phyloP scores from a whole-genome alignment of 2,888 invertebrate genomes.

The Spisula subtruncata region DNA sequence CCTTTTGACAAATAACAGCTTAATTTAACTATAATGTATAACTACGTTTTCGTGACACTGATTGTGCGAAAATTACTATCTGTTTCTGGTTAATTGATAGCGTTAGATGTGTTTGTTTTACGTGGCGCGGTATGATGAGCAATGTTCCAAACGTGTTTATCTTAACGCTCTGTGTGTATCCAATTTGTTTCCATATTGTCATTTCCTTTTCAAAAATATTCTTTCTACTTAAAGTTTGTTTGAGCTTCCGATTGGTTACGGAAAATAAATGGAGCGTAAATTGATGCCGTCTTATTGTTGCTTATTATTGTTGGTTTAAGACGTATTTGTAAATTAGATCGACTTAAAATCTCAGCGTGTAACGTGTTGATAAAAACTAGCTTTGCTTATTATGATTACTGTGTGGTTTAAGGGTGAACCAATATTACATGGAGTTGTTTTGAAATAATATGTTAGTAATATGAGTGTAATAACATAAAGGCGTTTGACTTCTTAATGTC shows the following conservation, averaged over 20 bases:
- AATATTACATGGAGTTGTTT: not conserved
- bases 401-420: not conserved
- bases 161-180: constrained; percentile 36
- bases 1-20: not conserved
- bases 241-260: constrained; percentile 48
- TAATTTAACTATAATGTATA: constrained; percentile 23
- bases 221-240: constrained; percentile 48
- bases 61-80: constrained; percentile 36
- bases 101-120: constrained; percentile 34
- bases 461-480: no score
- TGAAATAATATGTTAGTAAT: no score
- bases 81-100: constrained; percentile 23
- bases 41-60: constrained; percentile 17
- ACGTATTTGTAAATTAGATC: constrained; percentile 3
- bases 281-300: not conserved
- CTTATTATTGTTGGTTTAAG: not conserved
- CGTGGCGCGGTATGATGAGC: constrained; percentile 31
- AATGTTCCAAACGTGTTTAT: constrained; percentile 37
- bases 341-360: not conserved
- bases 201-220: constrained; percentile 43
- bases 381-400: not conserved
- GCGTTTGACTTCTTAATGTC: no score
- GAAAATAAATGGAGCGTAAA: constrained; percentile 22
- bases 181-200: constrained; percentile 52
- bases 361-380: not conserved